phyloP scores from a whole-genome alignment of 1,140 invertebrate species.

The Theocolax elegans region DNA sequence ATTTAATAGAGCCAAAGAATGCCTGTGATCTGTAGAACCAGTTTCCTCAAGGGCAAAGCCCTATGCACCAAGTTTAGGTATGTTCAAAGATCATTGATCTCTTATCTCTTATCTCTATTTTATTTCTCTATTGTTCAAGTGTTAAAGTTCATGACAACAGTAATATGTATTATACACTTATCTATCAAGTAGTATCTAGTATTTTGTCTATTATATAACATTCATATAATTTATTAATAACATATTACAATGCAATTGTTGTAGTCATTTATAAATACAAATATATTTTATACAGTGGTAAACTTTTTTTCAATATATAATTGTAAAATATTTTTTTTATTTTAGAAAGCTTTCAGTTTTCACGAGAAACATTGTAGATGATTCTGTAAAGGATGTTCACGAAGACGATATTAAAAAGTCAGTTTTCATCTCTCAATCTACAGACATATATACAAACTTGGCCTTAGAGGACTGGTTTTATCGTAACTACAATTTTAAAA shows the following conservation, averaged over 20 bases:
- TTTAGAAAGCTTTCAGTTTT: conserved; percentile 18
- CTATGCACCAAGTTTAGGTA: conserved; percentile 30
- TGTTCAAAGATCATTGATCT: no score
- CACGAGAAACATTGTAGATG: no score
- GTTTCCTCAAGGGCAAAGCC: conserved; percentile 21
- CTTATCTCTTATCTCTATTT: no score
- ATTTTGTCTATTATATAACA: no score
- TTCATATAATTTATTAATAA: no score
- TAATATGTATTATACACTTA: no score
- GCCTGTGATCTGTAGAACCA: conserved; percentile 49
- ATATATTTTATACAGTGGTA: neutral
- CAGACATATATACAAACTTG: conserved; percentile 89
- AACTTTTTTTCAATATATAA: neutral
- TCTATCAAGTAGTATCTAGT: no score
- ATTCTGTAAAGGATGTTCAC: conserved; percentile 43
- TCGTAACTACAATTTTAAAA: conserved; percentile 82
- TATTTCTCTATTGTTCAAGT: no score
- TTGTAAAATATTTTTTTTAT: neutral
- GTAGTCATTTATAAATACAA: no score
- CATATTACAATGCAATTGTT: no score
- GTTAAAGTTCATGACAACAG: no score
- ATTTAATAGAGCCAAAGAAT: conserved; percentile 47
- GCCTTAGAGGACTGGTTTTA: conserved; percentile 96
- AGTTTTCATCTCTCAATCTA: conserved; percentile 91
- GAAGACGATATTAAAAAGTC: conserved; percentile 77